Conservation (phyloP, 2,888 invertebrate species). For the Standfussiana lucernea region DNA sequence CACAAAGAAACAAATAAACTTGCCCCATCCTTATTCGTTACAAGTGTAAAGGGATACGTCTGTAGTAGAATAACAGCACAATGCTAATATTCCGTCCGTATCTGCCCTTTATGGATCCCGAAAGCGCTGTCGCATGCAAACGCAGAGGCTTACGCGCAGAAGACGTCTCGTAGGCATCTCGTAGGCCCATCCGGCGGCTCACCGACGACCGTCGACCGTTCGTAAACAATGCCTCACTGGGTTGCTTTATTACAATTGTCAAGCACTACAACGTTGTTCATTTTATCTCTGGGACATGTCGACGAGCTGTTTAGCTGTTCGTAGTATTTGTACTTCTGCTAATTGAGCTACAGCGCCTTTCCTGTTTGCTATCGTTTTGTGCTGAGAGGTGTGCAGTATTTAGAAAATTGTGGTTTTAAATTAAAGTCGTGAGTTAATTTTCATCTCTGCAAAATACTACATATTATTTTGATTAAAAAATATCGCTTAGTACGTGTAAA, state of each 20-base stretch:
- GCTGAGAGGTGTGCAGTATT: conserved; percentile 7
- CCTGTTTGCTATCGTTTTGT: conserved; percentile 35
- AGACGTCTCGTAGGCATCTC: conserved; percentile 58
- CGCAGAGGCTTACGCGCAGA: conserved; percentile 53
- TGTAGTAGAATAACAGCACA: conserved; percentile 46
- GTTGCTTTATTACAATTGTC: conserved; percentile 71
- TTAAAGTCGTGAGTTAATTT: not conserved
- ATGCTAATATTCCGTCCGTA: conserved; percentile 55
- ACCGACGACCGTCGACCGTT: conserved; percentile 59
- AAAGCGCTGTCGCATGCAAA: conserved; percentile 63
- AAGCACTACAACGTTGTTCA: conserved; percentile 68
- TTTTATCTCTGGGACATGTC: conserved; percentile 69
- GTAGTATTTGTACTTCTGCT: conserved; percentile 55
- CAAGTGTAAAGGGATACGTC: conserved; percentile 51
- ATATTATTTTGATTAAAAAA: not conserved
- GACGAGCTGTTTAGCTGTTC: conserved; percentile 63
- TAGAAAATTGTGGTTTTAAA: not conserved
- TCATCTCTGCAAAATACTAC: not conserved
- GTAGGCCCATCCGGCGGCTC: conserved; percentile 47
- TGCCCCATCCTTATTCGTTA: conserved; percentile 48
- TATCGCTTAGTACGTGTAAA: not conserved
- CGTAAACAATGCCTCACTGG: conserved; percentile 67
- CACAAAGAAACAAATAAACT: conserved; percentile 40
- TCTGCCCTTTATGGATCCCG: conserved; percentile 54
- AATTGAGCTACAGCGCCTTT: conserved; percentile 55